Evolutionary conservation across 2,797 vertebrate genomes (phyloP).

Genomic region (Apogon talboti): DNA sequence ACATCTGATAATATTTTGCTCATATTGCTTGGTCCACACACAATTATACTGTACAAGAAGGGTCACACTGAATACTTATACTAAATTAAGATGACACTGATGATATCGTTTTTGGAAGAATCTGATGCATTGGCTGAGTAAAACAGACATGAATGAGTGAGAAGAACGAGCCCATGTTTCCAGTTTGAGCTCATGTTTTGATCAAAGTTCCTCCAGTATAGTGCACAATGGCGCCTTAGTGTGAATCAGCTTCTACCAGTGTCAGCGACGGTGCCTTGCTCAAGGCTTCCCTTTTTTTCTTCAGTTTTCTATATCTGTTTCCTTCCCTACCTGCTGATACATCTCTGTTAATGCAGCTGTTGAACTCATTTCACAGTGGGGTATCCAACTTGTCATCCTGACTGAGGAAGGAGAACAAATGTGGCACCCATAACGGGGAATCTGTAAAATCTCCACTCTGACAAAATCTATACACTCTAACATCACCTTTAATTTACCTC

Average conservation of each 20-base stretch:
- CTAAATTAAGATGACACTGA: too few species aligned
- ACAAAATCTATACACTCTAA: conserved; percentile 69
- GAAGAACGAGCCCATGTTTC: too few species aligned
- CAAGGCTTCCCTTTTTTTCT: conserved; percentile 17
- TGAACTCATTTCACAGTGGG: conserved; percentile 73
- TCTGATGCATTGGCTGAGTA: too few species aligned
- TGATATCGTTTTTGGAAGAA: too few species aligned
- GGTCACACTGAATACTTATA: too few species aligned
- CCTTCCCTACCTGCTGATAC: conserved; percentile 43
- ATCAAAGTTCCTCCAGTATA: background rate
- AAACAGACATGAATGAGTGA: too few species aligned
- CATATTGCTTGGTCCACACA: too few species aligned
- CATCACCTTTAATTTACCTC: conserved; percentile 71
- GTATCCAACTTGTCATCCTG: conserved; percentile 52
- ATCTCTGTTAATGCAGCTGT: conserved; percentile 69
- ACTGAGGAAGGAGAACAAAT: conserved; percentile 47
- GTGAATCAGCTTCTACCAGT: conserved; percentile 22
- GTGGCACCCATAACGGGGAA: conserved; percentile 62
- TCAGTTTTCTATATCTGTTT: conserved; percentile 22
- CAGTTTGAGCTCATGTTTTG: too few species aligned
- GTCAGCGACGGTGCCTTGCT: conserved; percentile 15
- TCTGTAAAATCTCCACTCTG: conserved; percentile 65
- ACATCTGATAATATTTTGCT: too few species aligned
- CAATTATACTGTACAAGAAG: too few species aligned
- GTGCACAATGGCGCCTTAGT: conserved; percentile 14